Conservation (phyloP, 2,888 invertebrate genomes). For the Cosmia pyralina region DNA sequence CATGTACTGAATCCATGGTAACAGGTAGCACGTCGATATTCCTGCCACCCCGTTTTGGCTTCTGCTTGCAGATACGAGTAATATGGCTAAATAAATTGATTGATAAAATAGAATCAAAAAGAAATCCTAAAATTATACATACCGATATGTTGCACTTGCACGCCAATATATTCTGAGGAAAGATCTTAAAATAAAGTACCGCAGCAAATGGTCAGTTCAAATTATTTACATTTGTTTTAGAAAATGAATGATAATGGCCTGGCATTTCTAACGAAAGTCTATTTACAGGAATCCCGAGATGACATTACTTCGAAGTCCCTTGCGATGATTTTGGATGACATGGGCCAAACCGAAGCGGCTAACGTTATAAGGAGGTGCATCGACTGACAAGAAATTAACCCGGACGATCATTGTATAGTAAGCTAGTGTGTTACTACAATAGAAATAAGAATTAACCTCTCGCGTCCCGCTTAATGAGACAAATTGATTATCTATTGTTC, state of each 20-base stretch:
- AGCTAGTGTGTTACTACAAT: slow-evolving; percentile 14
- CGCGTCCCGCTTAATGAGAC: too few relatives aligned
- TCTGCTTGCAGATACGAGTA: too few relatives aligned
- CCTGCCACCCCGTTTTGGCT: too few relatives aligned
- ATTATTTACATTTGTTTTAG: background rate
- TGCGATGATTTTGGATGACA: slow-evolving; percentile 78
- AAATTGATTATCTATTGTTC: too few relatives aligned
- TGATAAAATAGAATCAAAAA: background rate
- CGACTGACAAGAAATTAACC: slow-evolving; percentile 56
- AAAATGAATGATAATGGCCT: background rate
- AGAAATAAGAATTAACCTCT: background rate
- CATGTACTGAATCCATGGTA: too few relatives aligned
- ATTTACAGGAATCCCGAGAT: slow-evolving; percentile 76
- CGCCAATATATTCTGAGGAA: background rate
- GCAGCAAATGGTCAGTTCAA: background rate
- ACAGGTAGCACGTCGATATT: too few relatives aligned
- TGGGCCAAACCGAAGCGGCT: slow-evolving; percentile 78
- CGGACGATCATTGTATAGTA: slow-evolving; percentile 6
- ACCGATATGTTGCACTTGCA: background rate
- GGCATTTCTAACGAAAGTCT: background rate
- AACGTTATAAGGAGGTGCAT: slow-evolving; percentile 70
- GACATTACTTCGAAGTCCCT: slow-evolving; percentile 76
- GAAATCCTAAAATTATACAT: background rate
- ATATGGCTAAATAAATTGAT: background rate
- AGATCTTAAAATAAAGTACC: background rate